phyloP scores from a whole-genome alignment of 1,140 invertebrate species.

The Araneus ventricosus region DNA sequence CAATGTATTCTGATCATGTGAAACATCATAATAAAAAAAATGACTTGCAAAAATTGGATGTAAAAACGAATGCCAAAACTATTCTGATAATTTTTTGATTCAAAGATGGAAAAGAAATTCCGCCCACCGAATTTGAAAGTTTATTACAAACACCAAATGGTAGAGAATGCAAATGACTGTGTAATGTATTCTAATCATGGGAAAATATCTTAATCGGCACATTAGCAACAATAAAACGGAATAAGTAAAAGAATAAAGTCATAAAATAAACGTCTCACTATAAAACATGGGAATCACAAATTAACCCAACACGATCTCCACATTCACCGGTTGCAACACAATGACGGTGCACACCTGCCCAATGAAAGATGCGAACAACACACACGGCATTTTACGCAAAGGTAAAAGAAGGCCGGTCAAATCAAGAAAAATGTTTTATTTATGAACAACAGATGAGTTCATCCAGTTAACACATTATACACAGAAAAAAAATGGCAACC shows the following conservation, averaged over 20 bases:
- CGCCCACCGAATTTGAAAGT: no score
- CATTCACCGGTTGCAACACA: background rate
- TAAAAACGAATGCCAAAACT: no score
- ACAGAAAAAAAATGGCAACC: background rate
- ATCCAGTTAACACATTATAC: background rate
- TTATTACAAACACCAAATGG: no score
- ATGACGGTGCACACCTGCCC: background rate
- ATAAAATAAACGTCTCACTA: slow-evolving; percentile 13
- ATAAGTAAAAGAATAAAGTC: background rate
- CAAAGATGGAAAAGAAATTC: no score
- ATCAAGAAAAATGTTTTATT: slow-evolving; percentile 40
- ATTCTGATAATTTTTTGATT: no score
- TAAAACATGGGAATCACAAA: background rate
- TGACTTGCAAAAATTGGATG: no score
- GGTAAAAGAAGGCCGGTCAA: background rate
- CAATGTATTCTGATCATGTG: no score
- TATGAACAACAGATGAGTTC: background rate
- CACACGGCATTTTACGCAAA: background rate
- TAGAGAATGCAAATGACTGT: background rate
- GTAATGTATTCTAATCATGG: background rate
- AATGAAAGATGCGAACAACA: background rate
- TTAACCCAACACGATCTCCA: background rate
- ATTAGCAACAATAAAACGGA: background rate
- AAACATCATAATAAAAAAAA: no score
- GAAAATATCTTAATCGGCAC: background rate